Base-by-base conservation (phyloP, 1,140 invertebrate genomes). In the Branchinecta lindahli region DNA sequence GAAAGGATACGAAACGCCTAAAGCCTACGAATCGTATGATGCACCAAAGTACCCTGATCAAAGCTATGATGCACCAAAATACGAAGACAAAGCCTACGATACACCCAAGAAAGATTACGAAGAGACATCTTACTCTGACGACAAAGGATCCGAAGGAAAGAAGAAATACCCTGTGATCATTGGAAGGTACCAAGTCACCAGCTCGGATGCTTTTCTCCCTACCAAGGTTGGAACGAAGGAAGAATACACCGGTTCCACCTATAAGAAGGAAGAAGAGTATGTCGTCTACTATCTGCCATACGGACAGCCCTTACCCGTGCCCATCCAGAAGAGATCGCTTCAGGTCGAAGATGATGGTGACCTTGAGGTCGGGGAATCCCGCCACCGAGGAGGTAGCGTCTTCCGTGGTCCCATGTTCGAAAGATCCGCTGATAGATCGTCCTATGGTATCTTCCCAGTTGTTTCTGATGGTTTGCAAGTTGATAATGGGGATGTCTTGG, bases 271-370 rank as follows among this genome's bases (percentile, higher is more conserved):
- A 44, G 71, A 72, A 15, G 71, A 72, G 52, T 72, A 72, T 21
- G 71, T 72, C 10, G 71, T 72, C 8, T 72, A 72, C 45, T 72
- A 72, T 68, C 52, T 72, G 45, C 71, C 71, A 8, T 72, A 72
- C 44, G 71, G 71, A 21, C 71, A 72, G 46, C 71, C 71, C 9
- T 68, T 72, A n/a, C 71, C 71, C 2, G 65, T 72, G 33, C 68
- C 68, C 44, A 46, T 71, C n/a, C 70, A 66, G 6, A 46, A 21
- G n/a, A 44, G 45, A 8, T 61, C 52, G 18, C 18, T 61, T 12
- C 33, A 33, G 33, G 33, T 33, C 33, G 52, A 61, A 4, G 18
- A 12, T 15, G 52, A 61, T 20, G 52, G 12, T 15, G 52, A 61
- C 6, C 18, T 61, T 15, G 12, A 15, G 6, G 18, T 61, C 4